These are phyloP conservation scores for Aradus depressus DNA, from an alignment of 2,888 invertebrate species.

Conservation along the genomic window DNA sequence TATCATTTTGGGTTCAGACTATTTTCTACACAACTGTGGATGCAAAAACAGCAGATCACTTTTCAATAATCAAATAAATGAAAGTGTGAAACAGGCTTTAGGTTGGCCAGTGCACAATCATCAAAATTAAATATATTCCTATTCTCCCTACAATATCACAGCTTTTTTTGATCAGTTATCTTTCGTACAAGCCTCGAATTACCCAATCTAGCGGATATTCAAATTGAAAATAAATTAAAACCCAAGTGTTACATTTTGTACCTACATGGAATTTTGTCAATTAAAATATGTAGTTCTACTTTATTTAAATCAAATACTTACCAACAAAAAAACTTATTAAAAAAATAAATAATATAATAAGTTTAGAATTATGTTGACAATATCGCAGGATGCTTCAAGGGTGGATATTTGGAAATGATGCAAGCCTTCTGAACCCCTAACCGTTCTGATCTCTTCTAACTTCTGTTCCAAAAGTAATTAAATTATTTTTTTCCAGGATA, in stretches of 20 bases:
- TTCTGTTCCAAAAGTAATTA: slow-evolving; percentile 55
- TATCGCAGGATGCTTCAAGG: slow-evolving; percentile 22
- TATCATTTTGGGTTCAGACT: too few relatives aligned
- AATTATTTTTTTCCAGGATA: slow-evolving; percentile 41
- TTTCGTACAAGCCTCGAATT: too few relatives aligned
- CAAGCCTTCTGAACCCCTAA: slow-evolving; percentile 50
- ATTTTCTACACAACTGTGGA: too few relatives aligned
- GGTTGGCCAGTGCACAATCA: slow-evolving; percentile 67
- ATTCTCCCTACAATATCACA: slow-evolving; percentile 52
- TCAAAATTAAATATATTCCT: slow-evolving; percentile 43
- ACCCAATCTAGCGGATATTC: too few relatives aligned
- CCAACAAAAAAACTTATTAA: too few relatives aligned
- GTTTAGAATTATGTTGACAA: too few relatives aligned
- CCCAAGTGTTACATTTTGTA: too few relatives aligned
- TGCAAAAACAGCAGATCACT: slow-evolving; percentile 18
- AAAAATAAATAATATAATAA: too few relatives aligned
- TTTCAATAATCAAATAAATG: slow-evolving; percentile 38
- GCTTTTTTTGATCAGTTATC: slow-evolving; percentile 54
- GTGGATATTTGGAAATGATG: slow-evolving; percentile 17
- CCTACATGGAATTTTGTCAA: too few relatives aligned
- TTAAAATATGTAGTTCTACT: too few relatives aligned
- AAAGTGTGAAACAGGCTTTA: slow-evolving; percentile 54
- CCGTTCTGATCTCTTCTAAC: slow-evolving; percentile 62
- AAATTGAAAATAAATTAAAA: too few relatives aligned
- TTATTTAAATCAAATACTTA: too few relatives aligned